Conservation (phyloP, 2,113 vertebrate genomes). For the Carassius gibelio region DNA sequence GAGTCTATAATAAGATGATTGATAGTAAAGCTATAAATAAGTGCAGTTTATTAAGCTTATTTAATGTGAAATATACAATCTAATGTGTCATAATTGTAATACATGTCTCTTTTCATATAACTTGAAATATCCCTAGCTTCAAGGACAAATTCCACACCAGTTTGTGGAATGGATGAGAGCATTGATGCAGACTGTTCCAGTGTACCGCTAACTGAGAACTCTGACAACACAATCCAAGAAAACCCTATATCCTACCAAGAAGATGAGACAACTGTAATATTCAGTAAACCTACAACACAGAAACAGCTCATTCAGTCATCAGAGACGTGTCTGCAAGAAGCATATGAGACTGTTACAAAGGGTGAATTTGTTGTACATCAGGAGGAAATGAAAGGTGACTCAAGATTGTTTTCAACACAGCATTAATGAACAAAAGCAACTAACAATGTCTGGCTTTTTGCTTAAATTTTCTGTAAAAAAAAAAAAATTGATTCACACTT, state of each 20-base stretch:
- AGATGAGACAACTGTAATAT: slow-evolving; percentile 57
- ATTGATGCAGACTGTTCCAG: slow-evolving; percentile 66
- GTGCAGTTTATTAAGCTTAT: background rate
- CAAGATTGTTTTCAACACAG: slow-evolving; percentile 50
- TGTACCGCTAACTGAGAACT: slow-evolving; percentile 63
- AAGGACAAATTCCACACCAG: slow-evolving; percentile 67
- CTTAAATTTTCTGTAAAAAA: slow-evolving; percentile 40
- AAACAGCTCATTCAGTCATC: slow-evolving; percentile 64
- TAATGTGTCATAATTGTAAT: slow-evolving; percentile 66
- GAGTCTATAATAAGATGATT: background rate
- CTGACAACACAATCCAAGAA: slow-evolving; percentile 42
- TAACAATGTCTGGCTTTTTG: slow-evolving; percentile 48
- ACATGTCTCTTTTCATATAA: slow-evolving; percentile 71
- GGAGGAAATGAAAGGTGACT: slow-evolving; percentile 77
- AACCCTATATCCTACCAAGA: slow-evolving; percentile 55
- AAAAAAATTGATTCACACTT: slow-evolving; percentile 27
- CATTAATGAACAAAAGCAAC: slow-evolving; percentile 44
- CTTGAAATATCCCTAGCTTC: slow-evolving; percentile 72
- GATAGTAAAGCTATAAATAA: background rate
- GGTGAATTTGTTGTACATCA: slow-evolving; percentile 70
- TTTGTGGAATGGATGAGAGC: slow-evolving; percentile 67
- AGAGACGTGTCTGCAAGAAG: slow-evolving; percentile 64
- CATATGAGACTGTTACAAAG: slow-evolving; percentile 70
- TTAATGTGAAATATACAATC: slow-evolving; percentile 15
- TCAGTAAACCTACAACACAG: slow-evolving; percentile 62